phyloP scores from a whole-genome alignment of 2,888 invertebrate genomes.

The Lasiommata megera region DNA sequence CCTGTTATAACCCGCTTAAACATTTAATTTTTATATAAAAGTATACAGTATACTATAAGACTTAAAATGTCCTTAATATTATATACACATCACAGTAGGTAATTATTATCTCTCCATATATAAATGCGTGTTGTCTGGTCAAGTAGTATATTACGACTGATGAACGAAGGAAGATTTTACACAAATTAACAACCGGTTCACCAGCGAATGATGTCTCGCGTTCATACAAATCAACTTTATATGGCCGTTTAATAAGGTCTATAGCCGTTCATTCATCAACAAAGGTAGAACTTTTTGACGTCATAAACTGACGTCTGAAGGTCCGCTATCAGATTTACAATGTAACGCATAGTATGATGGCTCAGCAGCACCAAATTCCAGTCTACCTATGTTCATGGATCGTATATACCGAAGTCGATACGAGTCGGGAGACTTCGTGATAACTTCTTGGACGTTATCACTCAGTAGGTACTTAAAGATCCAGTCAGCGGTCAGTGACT shows the following conservation, averaged over 20 bases:
- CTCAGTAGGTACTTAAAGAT: too few species aligned
- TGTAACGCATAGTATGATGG: too few species aligned
- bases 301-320: background rate
- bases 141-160: conserved; percentile 40
- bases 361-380: too few species aligned
- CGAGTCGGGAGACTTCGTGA: too few species aligned
- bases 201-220: conserved; percentile 35
- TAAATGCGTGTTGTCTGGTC: conserved; percentile 36
- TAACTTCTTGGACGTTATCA: too few species aligned
- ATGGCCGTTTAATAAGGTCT: background rate
- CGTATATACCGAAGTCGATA: too few species aligned
- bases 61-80: background rate
- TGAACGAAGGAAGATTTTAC: conserved; percentile 35
- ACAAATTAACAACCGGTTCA: conserved; percentile 43
- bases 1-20: conserved; percentile 8
- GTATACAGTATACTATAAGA: background rate
- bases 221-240: conserved; percentile 19
- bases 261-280: background rate
- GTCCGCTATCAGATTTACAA: background rate
- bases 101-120: background rate
- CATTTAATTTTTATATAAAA: background rate
- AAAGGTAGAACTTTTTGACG: background rate
- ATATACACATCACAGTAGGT: conserved; percentile 1
- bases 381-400: too few species aligned
- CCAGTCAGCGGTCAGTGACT: too few species aligned